Conservation (phyloP, 2,797 vertebrate species). For the Alca torda region DNA sequence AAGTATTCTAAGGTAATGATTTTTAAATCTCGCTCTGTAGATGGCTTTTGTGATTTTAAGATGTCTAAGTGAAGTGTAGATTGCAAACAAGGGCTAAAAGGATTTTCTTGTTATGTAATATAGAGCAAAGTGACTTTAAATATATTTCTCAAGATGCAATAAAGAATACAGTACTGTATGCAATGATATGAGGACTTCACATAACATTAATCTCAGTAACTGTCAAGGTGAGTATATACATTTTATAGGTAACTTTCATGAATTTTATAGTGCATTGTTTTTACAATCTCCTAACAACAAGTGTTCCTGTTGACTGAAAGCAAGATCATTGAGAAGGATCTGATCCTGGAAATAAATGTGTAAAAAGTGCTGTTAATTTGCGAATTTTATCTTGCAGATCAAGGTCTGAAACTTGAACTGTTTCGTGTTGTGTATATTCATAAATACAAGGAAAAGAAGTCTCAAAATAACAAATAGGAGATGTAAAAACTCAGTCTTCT, state of each 20-base stretch:
- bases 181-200: not conserved
- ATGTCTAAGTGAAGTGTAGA: conserved; percentile 60
- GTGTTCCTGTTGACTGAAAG: not conserved
- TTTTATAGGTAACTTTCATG: not conserved
- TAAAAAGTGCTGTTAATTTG: not conserved
- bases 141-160: conserved; percentile 21
- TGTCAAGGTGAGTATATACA: not conserved
- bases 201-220: not conserved
- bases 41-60: conserved; percentile 72
- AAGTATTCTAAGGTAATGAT: conserved; percentile 78
- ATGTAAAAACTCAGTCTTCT: not conserved
- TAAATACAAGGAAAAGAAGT: not conserved
- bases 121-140: conserved; percentile 34
- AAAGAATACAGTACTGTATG: not conserved
- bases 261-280: not conserved
- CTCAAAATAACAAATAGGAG: not conserved
- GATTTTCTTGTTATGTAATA: conserved; percentile 61
- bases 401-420: not conserved
- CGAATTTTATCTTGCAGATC: not conserved
- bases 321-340: not conserved
- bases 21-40: conserved; percentile 74
- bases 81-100: conserved; percentile 66
- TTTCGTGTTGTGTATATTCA: not conserved
- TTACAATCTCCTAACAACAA: not conserved
- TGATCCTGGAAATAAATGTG: not conserved